A percentile compares a stretch with the other conserved stretches of the same genome.
These are phyloP conservation scores for Hiodon alosoides DNA, from an alignment of 2,113 vertebrate genomes.

Conservation along the genomic window DNA sequence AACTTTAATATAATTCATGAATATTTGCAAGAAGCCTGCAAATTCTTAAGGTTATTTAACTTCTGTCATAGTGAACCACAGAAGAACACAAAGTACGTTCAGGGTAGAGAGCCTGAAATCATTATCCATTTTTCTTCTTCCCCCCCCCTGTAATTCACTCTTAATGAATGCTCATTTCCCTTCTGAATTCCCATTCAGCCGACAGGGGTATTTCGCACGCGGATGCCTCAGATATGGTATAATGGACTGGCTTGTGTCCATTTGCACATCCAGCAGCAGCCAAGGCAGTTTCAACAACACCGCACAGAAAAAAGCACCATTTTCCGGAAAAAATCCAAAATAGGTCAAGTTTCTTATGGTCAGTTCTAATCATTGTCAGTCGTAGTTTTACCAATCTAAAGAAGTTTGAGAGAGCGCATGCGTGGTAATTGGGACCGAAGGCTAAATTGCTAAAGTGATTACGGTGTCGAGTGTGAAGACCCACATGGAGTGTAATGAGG, in stretches of 20 bases:
- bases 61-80: conserved; percentile 17
- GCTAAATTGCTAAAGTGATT: not conserved
- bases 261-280: not conserved
- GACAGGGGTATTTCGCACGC: conserved; percentile 1
- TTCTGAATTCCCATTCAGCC: conserved; percentile 6
- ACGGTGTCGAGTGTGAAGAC: conserved; percentile 28
- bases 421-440: not conserved
- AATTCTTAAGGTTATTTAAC: conserved; percentile 7
- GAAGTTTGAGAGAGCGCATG: not conserved
- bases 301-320: conserved; percentile 1
- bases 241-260: conserved; percentile 8
- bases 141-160: not conserved
- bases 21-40: conserved; percentile 15
- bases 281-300: not conserved
- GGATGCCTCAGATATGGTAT: not conserved
- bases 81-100: conserved; percentile 21
- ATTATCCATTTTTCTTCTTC: not conserved
- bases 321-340: not conserved
- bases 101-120: not conserved
- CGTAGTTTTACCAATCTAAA: not conserved
- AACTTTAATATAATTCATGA: conserved; percentile 18
- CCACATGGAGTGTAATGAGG: conserved; percentile 77
- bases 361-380: not conserved
- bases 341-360: not conserved
- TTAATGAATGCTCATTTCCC: conserved; percentile 20